These are phyloP conservation scores for Lamprologus tigripictilis DNA, from an alignment of 2,113 vertebrate species.

Conservation along the genomic window DNA sequence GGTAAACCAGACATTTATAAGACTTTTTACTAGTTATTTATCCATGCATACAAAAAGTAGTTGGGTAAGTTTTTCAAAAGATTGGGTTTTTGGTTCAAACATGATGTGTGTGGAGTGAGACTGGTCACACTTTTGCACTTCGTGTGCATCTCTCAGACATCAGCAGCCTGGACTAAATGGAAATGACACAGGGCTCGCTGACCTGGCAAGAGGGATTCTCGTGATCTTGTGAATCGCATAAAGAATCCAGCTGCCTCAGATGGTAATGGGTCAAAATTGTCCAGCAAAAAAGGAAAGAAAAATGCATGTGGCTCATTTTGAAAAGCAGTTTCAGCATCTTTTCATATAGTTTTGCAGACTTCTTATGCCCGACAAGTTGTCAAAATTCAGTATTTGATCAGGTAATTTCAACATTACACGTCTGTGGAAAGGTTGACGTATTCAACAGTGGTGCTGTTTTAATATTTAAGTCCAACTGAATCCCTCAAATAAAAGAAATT, in stretches of 20 bases:
- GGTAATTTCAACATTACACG: not conserved
- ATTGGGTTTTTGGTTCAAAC: not conserved
- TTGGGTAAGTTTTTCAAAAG: not conserved
- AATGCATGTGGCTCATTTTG: not conserved
- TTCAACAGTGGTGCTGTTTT: not conserved
- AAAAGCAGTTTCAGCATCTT: not conserved
- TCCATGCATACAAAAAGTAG: fast-evolving
- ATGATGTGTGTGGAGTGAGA: not conserved
- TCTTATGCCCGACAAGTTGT: not conserved
- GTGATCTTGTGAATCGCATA: not conserved
- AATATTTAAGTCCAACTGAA: not conserved
- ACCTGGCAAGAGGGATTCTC: not conserved
- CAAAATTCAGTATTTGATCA: not conserved
- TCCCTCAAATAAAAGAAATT: not conserved
- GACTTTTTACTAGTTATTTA: not conserved
- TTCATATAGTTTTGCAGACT: not conserved
- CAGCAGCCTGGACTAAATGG: not conserved
- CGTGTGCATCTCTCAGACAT: not conserved
- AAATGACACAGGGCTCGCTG: not conserved
- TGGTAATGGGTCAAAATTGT: not conserved
- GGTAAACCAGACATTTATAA: not conserved
- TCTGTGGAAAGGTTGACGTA: not conserved
- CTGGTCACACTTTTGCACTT: not conserved
- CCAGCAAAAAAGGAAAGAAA: not conserved
- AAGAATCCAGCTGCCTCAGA: not conserved